A percentile compares a stretch with the other conserved stretches of the same genome.
These are phyloP conservation scores for Belgica antarctica DNA, from an alignment of 2,888 invertebrate genomes.

Conservation along the genomic window DNA sequence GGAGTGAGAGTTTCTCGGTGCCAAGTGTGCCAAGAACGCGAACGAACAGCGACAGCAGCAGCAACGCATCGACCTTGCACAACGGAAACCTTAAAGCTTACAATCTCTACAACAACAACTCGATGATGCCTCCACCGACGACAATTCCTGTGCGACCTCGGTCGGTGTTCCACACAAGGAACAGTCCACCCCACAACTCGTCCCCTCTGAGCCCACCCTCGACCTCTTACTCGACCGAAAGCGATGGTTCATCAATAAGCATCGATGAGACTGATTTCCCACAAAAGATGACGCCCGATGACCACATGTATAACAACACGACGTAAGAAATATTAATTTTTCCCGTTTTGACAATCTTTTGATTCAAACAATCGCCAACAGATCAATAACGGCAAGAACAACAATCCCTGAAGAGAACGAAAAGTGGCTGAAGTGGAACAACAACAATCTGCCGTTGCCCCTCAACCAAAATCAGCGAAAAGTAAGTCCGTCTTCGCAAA, in stretches of 20 bases:
- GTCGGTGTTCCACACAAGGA: constrained; percentile 52
- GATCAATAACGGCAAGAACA: background rate
- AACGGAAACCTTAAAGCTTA: constrained; percentile 31
- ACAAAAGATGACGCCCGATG: constrained; percentile 62
- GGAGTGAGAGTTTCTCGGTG: constrained; percentile 82
- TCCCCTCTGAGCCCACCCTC: constrained; percentile 64
- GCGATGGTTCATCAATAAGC: constrained; percentile 67
- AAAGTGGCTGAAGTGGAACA: constrained; percentile 27
- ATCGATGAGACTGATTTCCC: constrained; percentile 63
- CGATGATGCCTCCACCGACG: constrained; percentile 53
- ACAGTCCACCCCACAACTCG: constrained; percentile 56
- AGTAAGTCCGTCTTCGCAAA: constrained; percentile 46
- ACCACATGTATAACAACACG: constrained; percentile 51
- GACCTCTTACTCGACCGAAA: constrained; percentile 63
- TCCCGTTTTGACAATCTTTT: background rate
- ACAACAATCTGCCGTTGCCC: constrained; percentile 18
- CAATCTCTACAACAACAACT: constrained; percentile 38
- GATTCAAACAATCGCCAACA: constrained; percentile 3
- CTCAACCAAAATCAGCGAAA: constrained; percentile 45
- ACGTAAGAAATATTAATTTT: constrained; percentile 31
- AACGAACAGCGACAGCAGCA: constrained; percentile 62
- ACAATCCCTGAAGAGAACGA: constrained; percentile 29
- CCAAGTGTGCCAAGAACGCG: constrained; percentile 62
- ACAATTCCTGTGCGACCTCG: constrained; percentile 55
- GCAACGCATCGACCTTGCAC: constrained; percentile 46